phyloP scores from a whole-genome alignment of 2,113 vertebrate genomes.

The Psophia crepitans region DNA sequence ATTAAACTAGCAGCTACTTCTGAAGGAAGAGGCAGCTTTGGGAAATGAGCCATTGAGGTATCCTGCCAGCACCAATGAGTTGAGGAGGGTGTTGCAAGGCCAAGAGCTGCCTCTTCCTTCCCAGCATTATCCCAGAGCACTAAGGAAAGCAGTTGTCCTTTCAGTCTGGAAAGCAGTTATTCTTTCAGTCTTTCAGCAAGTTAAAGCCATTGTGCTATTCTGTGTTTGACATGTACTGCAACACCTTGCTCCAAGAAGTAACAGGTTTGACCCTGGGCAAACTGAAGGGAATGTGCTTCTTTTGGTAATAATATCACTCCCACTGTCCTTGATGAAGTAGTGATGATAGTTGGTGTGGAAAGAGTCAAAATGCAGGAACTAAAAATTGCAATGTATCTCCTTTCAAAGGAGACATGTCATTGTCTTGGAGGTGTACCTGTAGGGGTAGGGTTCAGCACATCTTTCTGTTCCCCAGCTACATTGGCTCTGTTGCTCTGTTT shows the following conservation, averaged over 20 bases:
- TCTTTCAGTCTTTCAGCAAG: background rate
- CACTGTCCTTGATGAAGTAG: background rate
- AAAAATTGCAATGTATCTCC: background rate
- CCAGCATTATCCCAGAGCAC: background rate
- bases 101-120: constrained; percentile 7
- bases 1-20: background rate
- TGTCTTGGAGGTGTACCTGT: background rate
- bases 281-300: background rate
- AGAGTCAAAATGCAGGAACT: background rate
- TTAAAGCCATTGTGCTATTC: background rate
- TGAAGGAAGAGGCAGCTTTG: background rate
- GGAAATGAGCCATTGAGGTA: background rate
- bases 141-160: background rate
- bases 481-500: background rate
- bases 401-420: background rate
- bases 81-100: background rate
- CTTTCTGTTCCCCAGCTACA: background rate
- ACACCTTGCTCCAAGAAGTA: background rate
- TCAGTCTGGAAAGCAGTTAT: background rate
- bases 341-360: background rate
- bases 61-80: background rate
- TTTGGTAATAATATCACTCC: background rate
- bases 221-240: background rate
- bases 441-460: background rate
- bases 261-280: background rate